Percentiles rank a stretch among this genome's conserved stretches.
These are phyloP conservation scores for Odontamblyopus rebecca DNA, from an alignment of 2,797 vertebrate genomes.

Conservation along the genomic window DNA sequence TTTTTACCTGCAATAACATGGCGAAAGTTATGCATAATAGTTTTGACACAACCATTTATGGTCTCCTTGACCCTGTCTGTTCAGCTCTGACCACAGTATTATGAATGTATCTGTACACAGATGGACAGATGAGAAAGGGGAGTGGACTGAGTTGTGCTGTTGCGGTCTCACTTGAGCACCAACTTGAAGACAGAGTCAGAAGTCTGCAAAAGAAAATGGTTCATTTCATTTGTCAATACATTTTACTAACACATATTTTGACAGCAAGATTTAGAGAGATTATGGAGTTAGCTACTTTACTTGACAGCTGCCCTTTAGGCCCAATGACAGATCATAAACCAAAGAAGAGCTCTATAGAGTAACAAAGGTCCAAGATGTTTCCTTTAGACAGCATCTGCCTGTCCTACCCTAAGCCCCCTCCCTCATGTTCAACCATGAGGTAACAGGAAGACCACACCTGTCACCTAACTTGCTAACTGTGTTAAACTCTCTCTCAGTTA, in stretches of 20 bases:
- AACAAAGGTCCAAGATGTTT: slow-evolving; percentile 67
- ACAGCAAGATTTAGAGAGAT: not conserved
- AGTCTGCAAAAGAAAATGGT: slow-evolving; percentile 11
- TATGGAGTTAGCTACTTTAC: no score
- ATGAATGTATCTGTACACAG: slow-evolving; percentile 56
- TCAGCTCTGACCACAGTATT: not conserved
- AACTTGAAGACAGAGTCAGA: slow-evolving; percentile 66
- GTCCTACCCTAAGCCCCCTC: slow-evolving; percentile 16
- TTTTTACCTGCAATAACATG: not conserved
- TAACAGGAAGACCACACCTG: no score
- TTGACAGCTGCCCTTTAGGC: no score
- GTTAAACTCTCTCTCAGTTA: slow-evolving; percentile 21
- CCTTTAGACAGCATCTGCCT: slow-evolving; percentile 70
- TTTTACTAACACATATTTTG: not conserved
- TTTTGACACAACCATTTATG: not conserved
- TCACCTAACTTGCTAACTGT: no score
- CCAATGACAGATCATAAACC: slow-evolving; percentile 46
- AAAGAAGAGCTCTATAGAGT: slow-evolving; percentile 41
- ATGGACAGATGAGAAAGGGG: slow-evolving; percentile 71
- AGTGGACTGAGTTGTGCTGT: slow-evolving; percentile 73
- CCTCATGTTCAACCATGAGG: no score
- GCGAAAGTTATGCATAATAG: not conserved
- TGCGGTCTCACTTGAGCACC: slow-evolving; percentile 70
- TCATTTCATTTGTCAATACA: not conserved
- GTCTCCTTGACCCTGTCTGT: not conserved